Evolutionary conservation across 2,888 invertebrate species (phyloP), one percentile per base, ranked within the genome.

Genomic region (Philaethria dido): DNA sequence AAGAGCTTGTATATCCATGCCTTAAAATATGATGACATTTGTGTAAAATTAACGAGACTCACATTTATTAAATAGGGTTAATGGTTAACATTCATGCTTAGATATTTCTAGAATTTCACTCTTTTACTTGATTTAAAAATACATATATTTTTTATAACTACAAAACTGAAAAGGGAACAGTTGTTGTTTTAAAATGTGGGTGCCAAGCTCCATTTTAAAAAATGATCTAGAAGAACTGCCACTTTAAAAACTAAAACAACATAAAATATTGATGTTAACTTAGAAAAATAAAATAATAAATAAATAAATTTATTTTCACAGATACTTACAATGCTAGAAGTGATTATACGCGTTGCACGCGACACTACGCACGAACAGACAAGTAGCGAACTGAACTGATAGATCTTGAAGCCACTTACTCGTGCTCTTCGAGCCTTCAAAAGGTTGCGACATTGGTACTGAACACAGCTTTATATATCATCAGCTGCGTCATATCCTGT

Each of bases 401-500:
- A 52, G 48, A 52, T 29, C 39, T 20, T 9, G n/a, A 33, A 48
- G 39, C 39, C 44, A 64, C 61, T 44, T 62, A 18, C 18, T 47
- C 39, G 33, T 62, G 45, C 52, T 68, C 62, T 60, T 62, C 63
- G 62, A 54, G 62, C 71, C 69, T 71, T 65, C 62, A n/a, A 22
- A 47, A 66, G 69, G 71, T 73, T 73, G 57, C 69, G 69, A 72
- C 72, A 72, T 69, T 72, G 69, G 39, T 60, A 42, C 39, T 60
- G 14, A n/a, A 42, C 50, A 45, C 22, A 64, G 42, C 25, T 64
- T 29, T 64, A 29, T 59, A 16, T 57, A 59, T 42, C 11, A 48
- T 22, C 44, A 57, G 57, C 25, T 29, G 44, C n/a, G 20, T 45
- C 64, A 64, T 20, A 47, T 59, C 59, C 25, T 25, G 29, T 20